These are phyloP conservation scores for Zaprionus lachaisei DNA, from an alignment of 1,140 invertebrate genomes.

Conservation along the genomic window DNA sequence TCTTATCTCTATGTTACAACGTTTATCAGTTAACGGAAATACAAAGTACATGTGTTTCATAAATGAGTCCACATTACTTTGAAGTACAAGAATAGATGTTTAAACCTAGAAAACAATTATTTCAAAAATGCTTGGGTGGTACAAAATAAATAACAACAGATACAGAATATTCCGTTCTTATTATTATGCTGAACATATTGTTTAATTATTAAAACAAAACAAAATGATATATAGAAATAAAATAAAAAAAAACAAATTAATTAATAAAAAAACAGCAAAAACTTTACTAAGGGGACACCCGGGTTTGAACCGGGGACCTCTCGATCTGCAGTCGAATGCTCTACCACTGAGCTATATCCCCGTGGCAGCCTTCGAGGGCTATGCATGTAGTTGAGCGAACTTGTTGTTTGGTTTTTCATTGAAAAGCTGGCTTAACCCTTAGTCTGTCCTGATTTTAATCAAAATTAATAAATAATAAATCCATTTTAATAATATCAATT, in stretches of 20 bases:
- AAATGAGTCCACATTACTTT: constrained; percentile 24
- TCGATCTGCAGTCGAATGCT: constrained; percentile 97
- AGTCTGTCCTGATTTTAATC: not conserved
- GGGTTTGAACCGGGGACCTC: constrained; percentile 97
- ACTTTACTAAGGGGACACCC: constrained; percentile 91
- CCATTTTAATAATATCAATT: not conserved
- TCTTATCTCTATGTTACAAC: constrained; percentile 39
- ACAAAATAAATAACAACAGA: not conserved
- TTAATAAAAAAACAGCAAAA: constrained; percentile 19
- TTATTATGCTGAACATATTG: not conserved
- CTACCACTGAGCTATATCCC: constrained; percentile 97
- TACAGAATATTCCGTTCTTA: not conserved
- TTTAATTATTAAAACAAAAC: constrained; percentile 1
- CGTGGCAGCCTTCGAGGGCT: constrained; percentile 52
- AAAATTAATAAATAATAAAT: not conserved
- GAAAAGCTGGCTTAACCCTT: constrained; percentile 21
- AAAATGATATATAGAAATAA: not conserved
- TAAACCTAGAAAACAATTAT: too few species aligned
- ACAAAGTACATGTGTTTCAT: constrained; percentile 16
- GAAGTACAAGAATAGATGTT: too few species aligned
- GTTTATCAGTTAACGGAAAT: constrained; percentile 43
- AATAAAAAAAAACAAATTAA: not conserved
- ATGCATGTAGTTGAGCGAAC: constrained; percentile 1
- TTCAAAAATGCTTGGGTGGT: not conserved
- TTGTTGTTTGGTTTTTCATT: not conserved